phyloP scores from a whole-genome alignment of 2,888 invertebrate genomes.

The Invenusta paracnida region DNA sequence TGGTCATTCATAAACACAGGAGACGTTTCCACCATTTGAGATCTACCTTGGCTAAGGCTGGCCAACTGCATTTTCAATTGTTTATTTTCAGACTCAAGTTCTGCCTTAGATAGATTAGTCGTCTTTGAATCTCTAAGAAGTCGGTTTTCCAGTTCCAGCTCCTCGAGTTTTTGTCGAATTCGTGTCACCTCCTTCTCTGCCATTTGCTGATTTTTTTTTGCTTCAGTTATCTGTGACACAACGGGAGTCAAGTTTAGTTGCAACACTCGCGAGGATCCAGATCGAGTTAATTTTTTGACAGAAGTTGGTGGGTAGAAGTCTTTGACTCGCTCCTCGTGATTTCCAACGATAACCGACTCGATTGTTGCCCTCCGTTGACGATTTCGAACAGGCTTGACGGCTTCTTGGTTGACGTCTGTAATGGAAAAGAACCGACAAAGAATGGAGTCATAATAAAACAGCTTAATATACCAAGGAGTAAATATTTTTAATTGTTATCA shows the following conservation, averaged over 20 bases:
- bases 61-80: too few relatives aligned
- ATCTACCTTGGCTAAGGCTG: too few relatives aligned
- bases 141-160: neutral
- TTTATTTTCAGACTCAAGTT: neutral
- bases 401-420: too few relatives aligned
- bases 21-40: too few relatives aligned
- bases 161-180: neutral
- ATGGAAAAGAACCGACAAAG: too few relatives aligned
- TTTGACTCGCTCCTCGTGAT: neutral
- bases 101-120: neutral
- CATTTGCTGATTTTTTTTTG: neutral
- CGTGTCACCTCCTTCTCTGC: neutral
- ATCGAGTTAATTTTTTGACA: too few relatives aligned
- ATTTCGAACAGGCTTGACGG: neutral
- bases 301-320: too few relatives aligned
- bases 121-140: neutral
- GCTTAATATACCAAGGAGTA: too few relatives aligned
- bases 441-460: too few relatives aligned
- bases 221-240: neutral
- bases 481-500: too few relatives aligned
- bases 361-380: neutral
- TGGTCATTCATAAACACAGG: neutral
- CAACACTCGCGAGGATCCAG: neutral
- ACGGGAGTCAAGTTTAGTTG: neutral
- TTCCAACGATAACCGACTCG: neutral